phyloP scores from a whole-genome alignment of 2,113 vertebrate genomes.

The Acanthochromis polyacanthus region DNA sequence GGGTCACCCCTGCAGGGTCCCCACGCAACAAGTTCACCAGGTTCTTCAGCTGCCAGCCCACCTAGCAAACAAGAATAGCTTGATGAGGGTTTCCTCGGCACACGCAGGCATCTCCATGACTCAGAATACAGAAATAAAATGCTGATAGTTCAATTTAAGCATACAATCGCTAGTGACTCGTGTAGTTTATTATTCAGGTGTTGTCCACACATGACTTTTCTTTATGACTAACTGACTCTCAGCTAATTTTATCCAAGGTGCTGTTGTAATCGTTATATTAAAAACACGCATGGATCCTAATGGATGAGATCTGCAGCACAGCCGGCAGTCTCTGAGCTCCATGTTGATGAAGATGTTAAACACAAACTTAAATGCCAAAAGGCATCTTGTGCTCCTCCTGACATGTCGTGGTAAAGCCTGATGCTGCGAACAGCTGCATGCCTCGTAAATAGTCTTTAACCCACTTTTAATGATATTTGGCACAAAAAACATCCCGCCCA shows the following conservation, averaged over 20 bases:
- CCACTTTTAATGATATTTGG: constrained; percentile 67
- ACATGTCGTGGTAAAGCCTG: constrained; percentile 29
- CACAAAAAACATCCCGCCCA: constrained; percentile 38
- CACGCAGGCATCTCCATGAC: not conserved
- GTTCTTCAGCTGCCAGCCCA: constrained; percentile 88
- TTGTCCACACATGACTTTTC: not conserved
- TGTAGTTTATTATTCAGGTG: not conserved
- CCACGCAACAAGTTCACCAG: constrained; percentile 85
- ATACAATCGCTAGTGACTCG: not conserved
- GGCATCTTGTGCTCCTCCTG: constrained; percentile 46
- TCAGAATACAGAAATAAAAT: not conserved
- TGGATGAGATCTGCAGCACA: not conserved
- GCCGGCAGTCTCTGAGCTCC: constrained; percentile 11
- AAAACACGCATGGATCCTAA: not conserved
- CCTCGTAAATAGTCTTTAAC: constrained; percentile 65
- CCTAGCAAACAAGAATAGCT: constrained; percentile 64
- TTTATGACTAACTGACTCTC: not conserved
- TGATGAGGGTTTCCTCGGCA: constrained; percentile 5
- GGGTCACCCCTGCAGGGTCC: constrained; percentile 84
- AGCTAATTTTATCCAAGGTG: not conserved
- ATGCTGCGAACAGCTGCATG: constrained; percentile 47
- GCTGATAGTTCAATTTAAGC: not conserved
- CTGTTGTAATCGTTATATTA: constrained; percentile 9
- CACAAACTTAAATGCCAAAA: constrained; percentile 32
- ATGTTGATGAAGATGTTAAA: constrained; percentile 21